Conservation (phyloP, 2,888 invertebrate genomes). For the Drosophila nr. perissopoda region DNA sequence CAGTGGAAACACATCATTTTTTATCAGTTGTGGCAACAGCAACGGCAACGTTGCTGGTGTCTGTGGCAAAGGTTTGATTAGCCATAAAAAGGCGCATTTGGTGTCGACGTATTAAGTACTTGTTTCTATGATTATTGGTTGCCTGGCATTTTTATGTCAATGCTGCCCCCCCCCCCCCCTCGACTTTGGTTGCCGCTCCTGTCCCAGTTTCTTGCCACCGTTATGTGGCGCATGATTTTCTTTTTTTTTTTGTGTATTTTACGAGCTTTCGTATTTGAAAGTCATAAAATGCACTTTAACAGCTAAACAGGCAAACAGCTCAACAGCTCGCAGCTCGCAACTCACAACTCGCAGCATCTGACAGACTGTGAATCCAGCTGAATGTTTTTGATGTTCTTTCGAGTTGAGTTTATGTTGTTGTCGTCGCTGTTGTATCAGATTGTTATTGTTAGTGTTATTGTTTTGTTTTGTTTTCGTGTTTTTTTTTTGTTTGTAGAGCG, state of each 20-base stretch:
- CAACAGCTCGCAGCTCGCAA: slow-evolving; percentile 53
- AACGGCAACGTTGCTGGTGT: slow-evolving; percentile 28
- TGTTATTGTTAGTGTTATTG: slow-evolving; percentile 52
- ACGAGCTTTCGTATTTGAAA: slow-evolving; percentile 73
- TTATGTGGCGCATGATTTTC: slow-evolving; percentile 42
- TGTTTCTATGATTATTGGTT: slow-evolving; percentile 62
- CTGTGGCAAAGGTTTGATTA: slow-evolving; percentile 78
- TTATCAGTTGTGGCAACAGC: slow-evolving; percentile 7
- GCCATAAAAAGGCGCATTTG: slow-evolving; percentile 69
- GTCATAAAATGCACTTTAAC: slow-evolving; percentile 75
- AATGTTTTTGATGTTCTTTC: slow-evolving; percentile 26
- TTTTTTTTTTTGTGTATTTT: slow-evolving; percentile 15
- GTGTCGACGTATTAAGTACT: slow-evolving; percentile 63
- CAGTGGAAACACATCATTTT: slow-evolving; percentile 28
- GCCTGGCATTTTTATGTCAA: slow-evolving; percentile 58
- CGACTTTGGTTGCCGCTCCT: background rate
- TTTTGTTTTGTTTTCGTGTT: slow-evolving; percentile 11
- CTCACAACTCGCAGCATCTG: slow-evolving; percentile 20
- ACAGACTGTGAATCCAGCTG: slow-evolving; percentile 24
- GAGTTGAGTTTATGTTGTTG: slow-evolving; percentile 12
- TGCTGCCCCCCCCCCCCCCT: slow-evolving; percentile 7
- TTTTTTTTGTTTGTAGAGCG: slow-evolving; percentile 10
- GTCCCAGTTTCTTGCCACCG: slow-evolving; percentile 17
- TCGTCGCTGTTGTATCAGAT: slow-evolving; percentile 35
- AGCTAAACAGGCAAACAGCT: slow-evolving; percentile 56